Evolutionary conservation across 2,113 vertebrate genomes (phyloP).

Genomic region (Antechinus flavipes): DNA sequence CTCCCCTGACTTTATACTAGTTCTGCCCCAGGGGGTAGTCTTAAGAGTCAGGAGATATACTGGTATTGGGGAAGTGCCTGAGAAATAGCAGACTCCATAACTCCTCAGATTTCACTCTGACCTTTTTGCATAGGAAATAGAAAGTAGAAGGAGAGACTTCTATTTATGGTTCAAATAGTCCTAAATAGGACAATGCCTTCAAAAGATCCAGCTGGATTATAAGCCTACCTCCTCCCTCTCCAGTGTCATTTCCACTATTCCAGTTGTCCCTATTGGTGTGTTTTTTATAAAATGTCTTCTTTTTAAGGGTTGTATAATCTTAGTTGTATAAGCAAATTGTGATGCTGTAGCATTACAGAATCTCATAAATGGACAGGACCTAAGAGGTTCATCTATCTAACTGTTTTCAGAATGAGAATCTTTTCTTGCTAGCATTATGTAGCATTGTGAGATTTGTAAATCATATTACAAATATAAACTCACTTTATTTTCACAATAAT

Average conservation of each 20-base stretch:
- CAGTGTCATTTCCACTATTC: too few relatives aligned
- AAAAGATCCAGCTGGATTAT: too few relatives aligned
- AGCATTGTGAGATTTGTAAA: not conserved
- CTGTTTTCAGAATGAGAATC: not conserved
- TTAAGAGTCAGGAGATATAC: not conserved
- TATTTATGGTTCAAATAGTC: not conserved
- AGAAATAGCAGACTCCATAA: not conserved
- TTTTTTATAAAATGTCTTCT: too few relatives aligned
- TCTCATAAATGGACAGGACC: not conserved
- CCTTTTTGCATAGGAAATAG: not conserved
- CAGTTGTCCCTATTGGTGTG: too few relatives aligned
- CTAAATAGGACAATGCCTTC: too few relatives aligned
- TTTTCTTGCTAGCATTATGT: not conserved
- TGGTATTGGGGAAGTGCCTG: not conserved
- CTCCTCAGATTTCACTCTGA: not conserved
- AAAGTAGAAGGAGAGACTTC: not conserved
- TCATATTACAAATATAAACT: not conserved
- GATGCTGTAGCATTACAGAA: not conserved
- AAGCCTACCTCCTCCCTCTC: not conserved
- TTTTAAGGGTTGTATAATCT: too few relatives aligned
- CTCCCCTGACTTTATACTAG: not conserved
- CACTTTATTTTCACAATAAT: not conserved
- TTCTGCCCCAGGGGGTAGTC: not conserved
- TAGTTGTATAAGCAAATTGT: too few relatives aligned
- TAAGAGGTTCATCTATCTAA: not conserved